Evolutionary conservation across 2,113 vertebrate genomes (phyloP), one percentile per base, ranked within the genome.

Genomic region (Sorex araneus): DNA sequence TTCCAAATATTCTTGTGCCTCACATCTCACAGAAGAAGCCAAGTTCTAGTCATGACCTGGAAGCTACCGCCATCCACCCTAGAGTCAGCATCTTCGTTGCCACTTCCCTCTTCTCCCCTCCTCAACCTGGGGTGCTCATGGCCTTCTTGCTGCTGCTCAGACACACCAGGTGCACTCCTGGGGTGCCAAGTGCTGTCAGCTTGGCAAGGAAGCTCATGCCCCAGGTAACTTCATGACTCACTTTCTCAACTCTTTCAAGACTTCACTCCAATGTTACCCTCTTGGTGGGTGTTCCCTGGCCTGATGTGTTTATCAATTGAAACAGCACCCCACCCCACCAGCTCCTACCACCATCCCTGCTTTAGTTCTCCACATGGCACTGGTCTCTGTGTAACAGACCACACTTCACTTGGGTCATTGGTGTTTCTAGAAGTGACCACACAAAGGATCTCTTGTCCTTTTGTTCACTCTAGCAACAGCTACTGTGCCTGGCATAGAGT

Each of bases 201-300:
- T 76, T 73, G 30, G 34, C 66, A 60, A 11, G 28, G 40, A 88
- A 50, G n/a, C 9, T 64, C 36, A 43, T 10, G 47, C 18, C 12
- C 34, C 80, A 67, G 70, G 45, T 77, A 34, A 64, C 57, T 27
- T 54, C 76, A 5, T 28, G 45, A 23, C 30, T 95, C 70, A 63
- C n/a, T 40, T 70, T 30, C 85, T 84, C 32, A 28, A 70, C 19
- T 75, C 89, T 85, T 78, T 70, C 57, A 91, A 82, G 76, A 66
- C 64, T 88, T 84, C 40, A 36, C 23, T 77, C 69, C 80, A 66
- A 90, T 50, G 23, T 77, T 77, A 67, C 74, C 74, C 12, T 54
- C 75, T 74, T 69, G 16, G 28, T 60, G n/a, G 82, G 78, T 13
- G 30, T 10, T 82, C 73, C 54, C 43, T 40, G 11, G 47, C 3